Conservation (phyloP, 2,888 invertebrate genomes). For the Agriopis leucophaearia region DNA sequence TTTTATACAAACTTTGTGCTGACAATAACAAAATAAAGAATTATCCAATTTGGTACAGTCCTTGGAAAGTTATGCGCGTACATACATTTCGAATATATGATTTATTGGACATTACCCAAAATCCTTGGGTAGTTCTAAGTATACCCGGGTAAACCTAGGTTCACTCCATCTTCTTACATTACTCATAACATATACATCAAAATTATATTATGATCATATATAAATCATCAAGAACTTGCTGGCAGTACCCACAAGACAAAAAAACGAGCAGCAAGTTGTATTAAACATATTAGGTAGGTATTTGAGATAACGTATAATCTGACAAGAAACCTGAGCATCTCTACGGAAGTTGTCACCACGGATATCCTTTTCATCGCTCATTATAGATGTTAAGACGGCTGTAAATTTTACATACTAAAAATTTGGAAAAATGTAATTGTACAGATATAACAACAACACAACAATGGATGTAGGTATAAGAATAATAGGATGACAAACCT, state of each 20-base stretch:
- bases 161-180: no score
- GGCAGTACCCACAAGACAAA: neutral
- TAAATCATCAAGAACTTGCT: neutral
- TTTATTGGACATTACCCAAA: no score
- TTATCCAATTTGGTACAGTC: no score
- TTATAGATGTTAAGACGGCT: constrained; percentile 38
- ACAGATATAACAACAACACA: neutral
- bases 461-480: neutral
- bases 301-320: constrained; percentile 21
- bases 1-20: no score
- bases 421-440: neutral
- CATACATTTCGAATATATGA: no score
- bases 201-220: neutral
- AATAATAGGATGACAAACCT: neutral
- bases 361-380: constrained; percentile 47
- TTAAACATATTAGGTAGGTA: neutral
- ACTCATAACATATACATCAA: no score
- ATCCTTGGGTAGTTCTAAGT: no score
- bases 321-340: constrained; percentile 45
- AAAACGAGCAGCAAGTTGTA: constrained; percentile 1
- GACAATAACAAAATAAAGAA: no score
- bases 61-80: no score
- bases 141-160: no score
- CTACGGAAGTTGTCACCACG: constrained; percentile 39
- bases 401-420: constrained; percentile 32